Evolutionary conservation across 30 jellyfish, hydroid and myxozoan genomes (phyloP), one percentile per base, ranked within the genome.

Genomic region (Phacellophora camtschatica): DNA sequence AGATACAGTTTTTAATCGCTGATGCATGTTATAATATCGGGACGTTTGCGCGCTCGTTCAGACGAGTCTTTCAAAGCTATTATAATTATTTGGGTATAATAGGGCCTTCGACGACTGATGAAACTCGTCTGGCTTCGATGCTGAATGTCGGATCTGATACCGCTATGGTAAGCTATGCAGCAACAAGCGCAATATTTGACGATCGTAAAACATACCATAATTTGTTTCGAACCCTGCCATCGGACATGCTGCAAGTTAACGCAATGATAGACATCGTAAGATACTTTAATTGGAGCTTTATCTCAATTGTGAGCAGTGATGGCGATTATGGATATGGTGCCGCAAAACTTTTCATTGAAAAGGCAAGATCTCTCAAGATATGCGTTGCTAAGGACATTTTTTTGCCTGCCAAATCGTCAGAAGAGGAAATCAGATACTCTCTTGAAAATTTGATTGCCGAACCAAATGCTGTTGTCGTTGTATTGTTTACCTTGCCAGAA

Each of bases 231-330:
- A 58, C 73, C 13, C 18, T 77, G 4, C 89, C 89, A 28, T 15
- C 78, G 1, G 89, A 77, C n/a, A 41, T 9, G 20, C 7, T 18
- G 22, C 71, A 77, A 50, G 81, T 35, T n/a, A 27, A 37, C 16
- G 89, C 89, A 2, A n/a, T 77, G 1, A 22, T 59, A 1, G 89
- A 77, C n/a, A 63, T 77, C 1, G 46, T 71, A 9, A 35, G 13
- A 12, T n/a, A 33, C 20, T 66, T 86, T 82, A 86, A 86, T 27
- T 86, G 96, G 96, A 63, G 56, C 15, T 86, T 74, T 42, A 63
- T 86, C 2, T 71, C 88, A 15, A 35, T 72, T 4, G 78, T 86
- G 34, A 53, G 42, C 49, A 57, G 90, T 12, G 12, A 51, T 42
- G 74, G 74, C 22, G 72, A 48, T 33, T 74, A 27, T 51, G 87